Conservation (phyloP, 2,113 vertebrate species). For the Acanthochromis polyacanthus region DNA sequence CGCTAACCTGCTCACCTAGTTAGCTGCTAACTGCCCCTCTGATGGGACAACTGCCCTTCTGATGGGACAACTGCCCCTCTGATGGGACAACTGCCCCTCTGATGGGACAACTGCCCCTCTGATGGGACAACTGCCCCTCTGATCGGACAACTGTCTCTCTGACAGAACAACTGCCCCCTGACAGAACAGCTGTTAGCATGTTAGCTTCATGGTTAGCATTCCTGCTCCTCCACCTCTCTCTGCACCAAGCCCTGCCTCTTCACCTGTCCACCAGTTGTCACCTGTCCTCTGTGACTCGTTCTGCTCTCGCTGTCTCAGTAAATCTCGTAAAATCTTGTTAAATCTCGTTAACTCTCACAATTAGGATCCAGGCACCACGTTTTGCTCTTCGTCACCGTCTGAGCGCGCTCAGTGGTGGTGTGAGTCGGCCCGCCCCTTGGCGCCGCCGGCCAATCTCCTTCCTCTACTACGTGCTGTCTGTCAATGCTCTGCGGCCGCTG, state of each 20-base stretch:
- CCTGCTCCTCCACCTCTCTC: not conserved
- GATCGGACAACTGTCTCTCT: no score
- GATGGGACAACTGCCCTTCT: no score
- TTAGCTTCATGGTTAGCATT: not conserved
- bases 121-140: no score
- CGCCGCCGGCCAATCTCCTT: slow-evolving; percentile 94
- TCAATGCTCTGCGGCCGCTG: slow-evolving; percentile 91
- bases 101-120: no score
- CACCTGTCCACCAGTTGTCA: no score
- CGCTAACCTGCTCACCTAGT: slow-evolving; percentile 53
- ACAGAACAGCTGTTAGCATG: no score
- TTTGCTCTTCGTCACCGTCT: slow-evolving; percentile 92
- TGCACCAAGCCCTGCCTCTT: not conserved
- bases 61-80: no score
- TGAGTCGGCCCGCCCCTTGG: slow-evolving; percentile 90
- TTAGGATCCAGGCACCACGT: slow-evolving; percentile 94
- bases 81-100: no score
- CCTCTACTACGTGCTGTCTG: slow-evolving; percentile 94
- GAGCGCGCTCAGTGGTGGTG: slow-evolving; percentile 89
- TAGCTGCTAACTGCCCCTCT: not conserved
- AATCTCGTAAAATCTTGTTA: no score
- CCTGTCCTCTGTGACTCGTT: not conserved
- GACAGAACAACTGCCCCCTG: no score
- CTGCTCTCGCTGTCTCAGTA: not conserved
- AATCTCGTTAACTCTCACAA: slow-evolving; percentile 2